Base-by-base conservation (phyloP, 2,113 vertebrate genomes). In the Malurus melanocephalus region DNA sequence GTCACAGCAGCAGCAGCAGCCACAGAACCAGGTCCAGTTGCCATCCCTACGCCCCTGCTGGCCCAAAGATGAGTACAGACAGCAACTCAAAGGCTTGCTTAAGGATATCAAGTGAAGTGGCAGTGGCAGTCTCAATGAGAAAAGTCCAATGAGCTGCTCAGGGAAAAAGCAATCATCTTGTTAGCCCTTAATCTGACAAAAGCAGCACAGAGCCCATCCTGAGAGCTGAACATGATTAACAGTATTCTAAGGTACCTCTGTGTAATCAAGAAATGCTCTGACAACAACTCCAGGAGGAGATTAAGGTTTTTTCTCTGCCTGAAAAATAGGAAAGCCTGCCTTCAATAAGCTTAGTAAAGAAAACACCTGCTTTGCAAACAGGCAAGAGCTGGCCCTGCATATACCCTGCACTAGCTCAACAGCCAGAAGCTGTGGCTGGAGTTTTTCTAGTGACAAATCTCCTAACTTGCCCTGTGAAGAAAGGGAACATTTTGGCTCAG, bases 101-200 rank as follows among this genome's bases (percentile, higher is more conserved):
- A 72, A 90, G n/a, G 53, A 42, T 80, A 52, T 75, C 61, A 83
- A 52, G 81, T 67, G 52, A 80, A 94, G 46, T 49, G 35, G 24
- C n/a, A 72, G 81, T 9, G 9, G 4, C 57, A 81, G 28, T 33
- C 35, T 86, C 77, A 79, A 33, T 68, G 85, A 74, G 51, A 33
- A 42, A 48, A 74, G 61, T 72, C 88, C 77, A 84, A 78, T n/a
- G 53, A 94, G 80, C 13, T 72, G 49, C 57, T 88, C 42, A 49
- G 83, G 57, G 61, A 93, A 57, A 88, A 85, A 78, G 46, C 49
- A 66, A 61, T 88, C 92, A 86, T 90, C 73, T 90, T 92, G 65
- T 94, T 92, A 94, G 86, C 57, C 80, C 46, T 68, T 94, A 95
- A 95, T 92, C 69, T 88, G 92, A 90, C 74, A 84, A 83, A 32